Evolutionary conservation across 2,888 invertebrate species (phyloP), one percentile per base, ranked within the genome.

Genomic region (Plagiodera versicolora): DNA sequence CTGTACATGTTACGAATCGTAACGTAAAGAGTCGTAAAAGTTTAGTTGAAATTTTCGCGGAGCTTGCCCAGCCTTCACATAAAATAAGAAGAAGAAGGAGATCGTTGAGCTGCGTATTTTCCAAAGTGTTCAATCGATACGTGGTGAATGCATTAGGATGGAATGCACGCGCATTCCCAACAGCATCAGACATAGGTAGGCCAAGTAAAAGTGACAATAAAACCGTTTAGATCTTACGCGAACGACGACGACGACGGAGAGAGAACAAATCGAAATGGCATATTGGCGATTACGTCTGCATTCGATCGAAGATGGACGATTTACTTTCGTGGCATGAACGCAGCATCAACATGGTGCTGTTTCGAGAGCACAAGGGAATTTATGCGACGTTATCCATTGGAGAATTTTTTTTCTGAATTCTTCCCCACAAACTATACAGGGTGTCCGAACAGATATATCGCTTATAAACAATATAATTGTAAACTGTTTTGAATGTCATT

Each of bases 201-300:
- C 35, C 59, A 59, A 59, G 59, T 59, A 59, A 59, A 59, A 59
- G 59, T 59, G 59, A 50, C 54, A 49, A 59, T 54, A 59, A 54
- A 54, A 59, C 49, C 52, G 35, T 46, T 46, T 19, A 51, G 39
- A 39, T 10, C 14, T 28, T 11, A n/a, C n/a, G n/a, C n/a, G n/a
- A n/a, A n/a, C n/a, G n/a, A n/a, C n/a, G n/a, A n/a, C n/a, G n/a
- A 14, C 28, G 24, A 16, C 45, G 24, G n/a, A 10, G 19, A n/a
- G n/a, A 17, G 17, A 45, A 53, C 0, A 44, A 24, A 44, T 53
- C 35, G n/a, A 44, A 53, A 53, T n/a, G 39, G 39, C 39, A 53
- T 39, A 47, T 47, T 19, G n/a, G 1, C 19, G n/a, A 5, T 47
- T 19, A 20, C 6, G 10, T 4, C 20, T 3, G 14, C 39, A 11